Base-by-base conservation (phyloP, 2,113 vertebrate genomes). In the Platichthys flesus region DNA sequence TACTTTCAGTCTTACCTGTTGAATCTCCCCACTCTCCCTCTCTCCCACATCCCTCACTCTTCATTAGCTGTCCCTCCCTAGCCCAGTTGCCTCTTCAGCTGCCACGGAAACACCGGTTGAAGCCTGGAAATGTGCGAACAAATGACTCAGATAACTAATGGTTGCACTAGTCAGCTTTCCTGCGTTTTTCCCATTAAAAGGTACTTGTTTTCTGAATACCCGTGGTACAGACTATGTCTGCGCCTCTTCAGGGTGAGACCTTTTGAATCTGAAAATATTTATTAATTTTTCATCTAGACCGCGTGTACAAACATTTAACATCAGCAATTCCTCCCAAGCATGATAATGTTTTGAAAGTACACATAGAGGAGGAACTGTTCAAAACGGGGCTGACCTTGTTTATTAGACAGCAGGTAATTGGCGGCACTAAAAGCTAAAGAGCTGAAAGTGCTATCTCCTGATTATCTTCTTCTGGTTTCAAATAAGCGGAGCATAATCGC, bases 391-490 rank as follows among this genome's bases (percentile, higher is more conserved):
- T 78, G 87, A 84, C 85, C 88, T 85, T 88, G 83, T 80, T 82
- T 79, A 75, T 72, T 66, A 55, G 52, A 75, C 78, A 73, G 65
- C 65, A 79, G 74, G 82, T 91, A 88, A 91, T 86, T 92, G 76
- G 54, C 69, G 68, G 82, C 74, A 82, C 85, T 82, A 81, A 88
- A 81, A 89, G 82, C 83, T 76, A 75, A 83, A 81, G 86, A 79
- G 74, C 85, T 81, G 65, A 47, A 45, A 89, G 72, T 79, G 82
- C 80, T 90, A 89, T 85, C 71, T 84, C 47, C 68, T 85, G 80
- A 89, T 92, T 92, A 84, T 89, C 76, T 77, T 68, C 79, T 87
- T 88, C 89, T 90, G 87, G 86, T 81, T 86, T 83, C 67, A 92
- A 88, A 91, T 91, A 84, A 87, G 82, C 80, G 58, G 58, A 85